Evolutionary conservation across 2,113 vertebrate genomes (phyloP).

Genomic region (Crypturellus undulatus): DNA sequence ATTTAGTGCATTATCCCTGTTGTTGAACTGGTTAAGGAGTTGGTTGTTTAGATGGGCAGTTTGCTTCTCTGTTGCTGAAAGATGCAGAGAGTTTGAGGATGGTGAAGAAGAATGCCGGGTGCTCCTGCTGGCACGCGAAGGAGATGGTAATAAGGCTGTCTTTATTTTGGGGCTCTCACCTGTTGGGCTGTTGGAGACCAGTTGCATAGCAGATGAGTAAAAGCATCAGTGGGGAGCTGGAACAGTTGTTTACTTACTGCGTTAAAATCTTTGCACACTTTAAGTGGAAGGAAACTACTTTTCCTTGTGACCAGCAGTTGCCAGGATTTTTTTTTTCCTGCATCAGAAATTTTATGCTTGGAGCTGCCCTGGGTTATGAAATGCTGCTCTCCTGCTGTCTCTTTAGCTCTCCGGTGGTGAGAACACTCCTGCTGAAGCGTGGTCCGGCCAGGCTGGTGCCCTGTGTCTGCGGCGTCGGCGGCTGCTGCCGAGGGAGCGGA

Average conservation of each 20-base stretch:
- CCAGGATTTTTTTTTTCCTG: neutral
- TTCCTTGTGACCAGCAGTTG: conserved; percentile 25
- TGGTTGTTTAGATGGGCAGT: neutral
- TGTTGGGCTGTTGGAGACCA: neutral
- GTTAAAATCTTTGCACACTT: neutral
- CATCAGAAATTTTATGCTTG: neutral
- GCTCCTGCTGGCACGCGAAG: neutral
- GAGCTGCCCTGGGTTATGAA: neutral
- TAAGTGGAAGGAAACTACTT: conserved; percentile 45
- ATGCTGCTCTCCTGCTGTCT: neutral
- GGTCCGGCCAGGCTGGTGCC: neutral
- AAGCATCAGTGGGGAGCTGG: neutral
- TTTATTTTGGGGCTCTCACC: neutral
- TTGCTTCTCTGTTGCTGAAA: neutral
- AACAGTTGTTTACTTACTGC: conserved; percentile 1
- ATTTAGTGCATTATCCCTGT: neutral
- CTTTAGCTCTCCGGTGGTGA: neutral
- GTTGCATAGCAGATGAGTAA: neutral
- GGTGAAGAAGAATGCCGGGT: neutral
- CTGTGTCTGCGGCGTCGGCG: neutral
- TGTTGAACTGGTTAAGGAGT: neutral
- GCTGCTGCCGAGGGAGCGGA: neutral
- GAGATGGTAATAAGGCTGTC: neutral
- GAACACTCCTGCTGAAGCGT: neutral
- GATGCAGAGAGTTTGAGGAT: neutral